A percentile compares a stretch with the other conserved stretches of the same genome.
Evolutionary conservation across 2,113 vertebrate species (phyloP).

Genomic region (Cyprinus carpio): DNA sequence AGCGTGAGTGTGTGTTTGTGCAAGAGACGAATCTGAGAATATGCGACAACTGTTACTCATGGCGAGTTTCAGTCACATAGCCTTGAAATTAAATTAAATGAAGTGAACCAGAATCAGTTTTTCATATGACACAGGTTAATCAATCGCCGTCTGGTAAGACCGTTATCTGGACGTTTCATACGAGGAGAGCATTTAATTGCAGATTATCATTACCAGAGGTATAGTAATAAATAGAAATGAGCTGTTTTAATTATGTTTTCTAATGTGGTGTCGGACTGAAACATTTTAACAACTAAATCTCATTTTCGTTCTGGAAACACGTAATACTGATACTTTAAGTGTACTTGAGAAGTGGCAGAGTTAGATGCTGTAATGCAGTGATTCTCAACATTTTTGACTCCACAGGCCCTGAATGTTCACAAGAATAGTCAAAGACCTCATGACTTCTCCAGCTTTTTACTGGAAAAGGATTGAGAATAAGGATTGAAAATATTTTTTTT

Average conservation of each 20-base stretch:
- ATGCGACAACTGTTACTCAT: constrained; percentile 1
- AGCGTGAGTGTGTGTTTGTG: not conserved
- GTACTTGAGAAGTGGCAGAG: no score
- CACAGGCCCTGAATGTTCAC: not conserved
- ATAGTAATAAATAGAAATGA: constrained; percentile 21
- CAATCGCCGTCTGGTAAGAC: not conserved
- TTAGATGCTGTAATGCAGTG: not conserved
- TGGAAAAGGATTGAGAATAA: no score
- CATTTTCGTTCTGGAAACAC: not conserved
- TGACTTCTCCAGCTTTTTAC: no score
- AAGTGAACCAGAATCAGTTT: constrained; percentile 28
- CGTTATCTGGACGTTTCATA: constrained; percentile 27
- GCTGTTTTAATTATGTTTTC: constrained; percentile 26
- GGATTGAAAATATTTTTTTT: no score
- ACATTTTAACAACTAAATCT: constrained; percentile 1
- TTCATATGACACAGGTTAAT: constrained; percentile 28
- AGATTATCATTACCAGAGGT: constrained; percentile 30
- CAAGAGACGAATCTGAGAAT: constrained; percentile 38
- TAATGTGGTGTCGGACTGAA: not conserved
- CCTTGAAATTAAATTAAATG: constrained; percentile 28
- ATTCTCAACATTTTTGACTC: not conserved
- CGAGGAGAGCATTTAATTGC: constrained; percentile 23
- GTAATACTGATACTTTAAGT: not conserved
- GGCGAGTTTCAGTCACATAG: constrained; percentile 7
- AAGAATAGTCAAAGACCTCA: not conserved